Base-by-base conservation (phyloP, 2,797 vertebrate genomes). In the Babyrousa celebensis region DNA sequence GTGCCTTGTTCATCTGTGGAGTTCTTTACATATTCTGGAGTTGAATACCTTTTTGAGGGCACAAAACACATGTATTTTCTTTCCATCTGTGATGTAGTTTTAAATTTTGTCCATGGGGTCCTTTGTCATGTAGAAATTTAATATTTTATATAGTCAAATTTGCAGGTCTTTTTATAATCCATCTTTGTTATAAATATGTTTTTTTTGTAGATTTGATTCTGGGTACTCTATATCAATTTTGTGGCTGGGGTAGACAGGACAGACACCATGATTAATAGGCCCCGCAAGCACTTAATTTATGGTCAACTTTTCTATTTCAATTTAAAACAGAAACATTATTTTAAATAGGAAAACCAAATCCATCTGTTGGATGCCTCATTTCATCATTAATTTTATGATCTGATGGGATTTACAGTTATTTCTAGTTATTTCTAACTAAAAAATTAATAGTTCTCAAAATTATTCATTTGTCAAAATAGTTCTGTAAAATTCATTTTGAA, bases 401-500 rank as follows among this genome's bases (percentile, higher is more conserved):
- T 82, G 54, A 78, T 29, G 82, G 18, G 20, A n/a, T 62, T 85
- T 91, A 85, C 0, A 89, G 11, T 89, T 91, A 43, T 63, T 94
- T 68, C 40, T 82, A 40, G 10, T 72, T 94, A 12, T 94, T 89
- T 82, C 18, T 74, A 48, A 93, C 14, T 36, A 48, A 20, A 29
- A 40, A 92, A 8, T 78, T 48, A 60, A 20, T 58, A 74, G 54
- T 77, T 94, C 29, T 74, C 17, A 82, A 12, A 94, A 58, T 54
- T 56, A 20, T 62, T 88, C 27, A 25, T 77, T 91, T 85, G 80
- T 90, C 20, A 56, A 52, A 90, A 90, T 87, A 79, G n/a, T 68
- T 93, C 12, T 18, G 12, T 82, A 78, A 92, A 84, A 62, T 86
- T 96, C 25, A 54, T 82, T 89, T 92, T 90, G 62, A 85, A 56